Conservation (phyloP, 2,113 vertebrate species). For the Mohoua ochrocephala region DNA sequence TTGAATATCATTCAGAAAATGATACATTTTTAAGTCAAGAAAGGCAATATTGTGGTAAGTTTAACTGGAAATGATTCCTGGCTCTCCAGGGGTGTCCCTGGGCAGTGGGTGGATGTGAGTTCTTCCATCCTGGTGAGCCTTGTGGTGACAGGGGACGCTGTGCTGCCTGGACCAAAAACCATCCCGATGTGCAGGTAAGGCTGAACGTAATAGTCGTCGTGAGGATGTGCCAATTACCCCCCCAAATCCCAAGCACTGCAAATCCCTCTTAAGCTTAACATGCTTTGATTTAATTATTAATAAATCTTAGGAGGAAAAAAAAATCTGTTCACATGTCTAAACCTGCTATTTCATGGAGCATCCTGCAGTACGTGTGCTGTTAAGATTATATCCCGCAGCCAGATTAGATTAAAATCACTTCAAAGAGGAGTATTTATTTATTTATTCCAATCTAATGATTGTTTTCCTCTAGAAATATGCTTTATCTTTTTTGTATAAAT, state of each 20-base stretch:
- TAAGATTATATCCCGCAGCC: slow-evolving; percentile 42
- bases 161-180: not conserved
- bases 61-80: not conserved
- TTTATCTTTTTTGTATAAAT: not conserved
- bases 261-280: not conserved
- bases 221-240: not conserved
- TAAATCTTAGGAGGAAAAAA: not conserved
- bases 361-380: not conserved
- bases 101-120: not conserved
- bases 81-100: not conserved
- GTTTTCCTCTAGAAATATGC: not conserved
- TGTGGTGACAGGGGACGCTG: not conserved
- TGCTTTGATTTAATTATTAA: slow-evolving; percentile 49
- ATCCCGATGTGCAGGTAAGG: not conserved
- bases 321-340: not conserved
- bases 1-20: not conserved
- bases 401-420: slow-evolving; percentile 50
- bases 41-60: not conserved
- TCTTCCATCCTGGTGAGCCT: not conserved
- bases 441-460: slow-evolving; percentile 31
- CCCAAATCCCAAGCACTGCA: not conserved
- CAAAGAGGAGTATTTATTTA: slow-evolving; percentile 34
- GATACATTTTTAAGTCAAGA: not conserved
- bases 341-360: not conserved
- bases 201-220: fast-evolving